A percentile compares a stretch with the other conserved stretches of the same genome.
These are phyloP conservation scores for Octodonta nipae DNA, from an alignment of 2,888 invertebrate species.

Conservation along the genomic window DNA sequence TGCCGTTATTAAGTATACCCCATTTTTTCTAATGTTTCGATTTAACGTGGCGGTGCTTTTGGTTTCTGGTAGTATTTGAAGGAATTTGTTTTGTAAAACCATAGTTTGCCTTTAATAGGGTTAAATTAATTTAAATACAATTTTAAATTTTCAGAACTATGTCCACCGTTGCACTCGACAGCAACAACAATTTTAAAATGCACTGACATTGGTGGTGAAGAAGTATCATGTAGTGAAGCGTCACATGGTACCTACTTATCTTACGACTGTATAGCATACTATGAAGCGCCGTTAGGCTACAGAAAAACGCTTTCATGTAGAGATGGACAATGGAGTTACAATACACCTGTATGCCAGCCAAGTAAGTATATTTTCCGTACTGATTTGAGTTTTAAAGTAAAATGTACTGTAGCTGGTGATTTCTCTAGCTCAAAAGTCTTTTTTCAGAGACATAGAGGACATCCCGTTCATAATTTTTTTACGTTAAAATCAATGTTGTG, in stretches of 20 bases:
- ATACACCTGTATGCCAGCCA: conserved; percentile 14
- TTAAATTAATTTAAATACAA: not conserved
- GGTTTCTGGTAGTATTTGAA: too few species aligned
- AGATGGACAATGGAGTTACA: conserved; percentile 11
- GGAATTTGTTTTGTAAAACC: too few species aligned
- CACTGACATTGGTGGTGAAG: conserved; percentile 8
- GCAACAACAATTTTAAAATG: conserved; percentile 11
- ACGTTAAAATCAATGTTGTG: too few species aligned
- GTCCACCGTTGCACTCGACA: conserved; percentile 10
- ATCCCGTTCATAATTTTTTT: too few species aligned
- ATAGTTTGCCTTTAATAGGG: too few species aligned
- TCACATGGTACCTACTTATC: conserved; percentile 12
- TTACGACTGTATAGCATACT: conserved; percentile 10
- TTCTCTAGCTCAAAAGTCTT: too few species aligned
- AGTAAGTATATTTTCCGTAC: conserved; percentile 6
- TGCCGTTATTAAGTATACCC: too few species aligned
- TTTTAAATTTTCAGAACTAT: conserved; percentile 9
- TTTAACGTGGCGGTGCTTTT: too few species aligned
- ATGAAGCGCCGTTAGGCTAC: conserved; percentile 12
- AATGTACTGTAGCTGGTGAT: too few species aligned
- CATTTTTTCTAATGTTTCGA: too few species aligned
- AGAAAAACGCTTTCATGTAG: conserved; percentile 10
- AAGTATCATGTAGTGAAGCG: conserved; percentile 11
- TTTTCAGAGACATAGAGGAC: too few species aligned
- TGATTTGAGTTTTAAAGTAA: too few species aligned